These are phyloP conservation scores for Thalassaphorura encarpata DNA, from an alignment of 1,140 invertebrate genomes.

Conservation along the genomic window DNA sequence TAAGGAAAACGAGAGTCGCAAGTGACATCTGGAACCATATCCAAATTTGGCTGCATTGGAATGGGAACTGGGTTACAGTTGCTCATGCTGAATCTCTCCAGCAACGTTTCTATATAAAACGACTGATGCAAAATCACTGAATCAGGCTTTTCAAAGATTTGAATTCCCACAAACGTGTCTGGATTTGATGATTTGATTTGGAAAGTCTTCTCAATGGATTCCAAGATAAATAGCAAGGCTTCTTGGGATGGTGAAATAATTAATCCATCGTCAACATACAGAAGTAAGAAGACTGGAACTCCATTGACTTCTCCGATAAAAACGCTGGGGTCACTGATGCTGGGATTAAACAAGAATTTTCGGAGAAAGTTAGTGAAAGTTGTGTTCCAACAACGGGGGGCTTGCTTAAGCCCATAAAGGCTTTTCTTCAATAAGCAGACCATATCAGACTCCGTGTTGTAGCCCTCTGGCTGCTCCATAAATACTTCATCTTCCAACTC, in stretches of 20 bases:
- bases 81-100: neutral
- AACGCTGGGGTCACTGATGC: constrained; percentile 37
- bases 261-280: constrained; percentile 44
- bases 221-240: constrained; percentile 25
- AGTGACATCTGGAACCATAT: neutral
- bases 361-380: constrained; percentile 29
- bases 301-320: constrained; percentile 32
- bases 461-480: constrained; percentile 37
- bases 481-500: constrained; percentile 38
- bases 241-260: constrained; percentile 21
- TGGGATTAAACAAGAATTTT: constrained; percentile 35
- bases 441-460: constrained; percentile 3
- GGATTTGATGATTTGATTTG: constrained; percentile 21
- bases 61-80: neutral
- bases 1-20: neutral
- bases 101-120: neutral
- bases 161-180: constrained; percentile 32
- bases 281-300: constrained; percentile 33
- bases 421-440: constrained; percentile 35
- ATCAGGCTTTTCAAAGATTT: constrained; percentile 23
- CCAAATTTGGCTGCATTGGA: neutral
- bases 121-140: constrained; percentile 24
- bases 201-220: constrained; percentile 29
- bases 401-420: constrained; percentile 34
- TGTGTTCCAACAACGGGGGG: constrained; percentile 29